These are phyloP conservation scores for Papio anubis DNA, from an alignment of 2,113 vertebrate genomes.

Conservation along the genomic window DNA sequence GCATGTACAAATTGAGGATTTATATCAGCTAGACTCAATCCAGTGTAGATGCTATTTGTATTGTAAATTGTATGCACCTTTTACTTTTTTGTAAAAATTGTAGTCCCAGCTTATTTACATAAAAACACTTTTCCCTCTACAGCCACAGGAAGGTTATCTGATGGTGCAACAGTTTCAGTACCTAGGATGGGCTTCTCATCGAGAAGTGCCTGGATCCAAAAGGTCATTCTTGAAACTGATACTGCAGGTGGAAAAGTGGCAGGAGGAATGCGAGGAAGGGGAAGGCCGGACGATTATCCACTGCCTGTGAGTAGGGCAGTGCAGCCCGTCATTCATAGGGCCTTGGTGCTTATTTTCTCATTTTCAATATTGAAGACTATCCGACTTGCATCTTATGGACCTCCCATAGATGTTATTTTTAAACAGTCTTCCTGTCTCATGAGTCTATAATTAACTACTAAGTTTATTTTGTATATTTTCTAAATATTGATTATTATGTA, in stretches of 20 bases:
- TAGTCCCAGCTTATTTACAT: background rate
- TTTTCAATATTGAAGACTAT: background rate
- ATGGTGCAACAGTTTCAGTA: constrained; percentile 99
- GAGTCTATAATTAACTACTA: background rate
- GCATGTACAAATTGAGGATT: background rate
- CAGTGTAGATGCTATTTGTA: background rate
- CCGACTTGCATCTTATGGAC: accelerated
- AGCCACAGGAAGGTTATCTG: constrained; percentile 99
- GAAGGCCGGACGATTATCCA: constrained; percentile 97
- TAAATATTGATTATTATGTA: background rate
- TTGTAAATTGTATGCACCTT: background rate
- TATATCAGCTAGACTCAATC: background rate
- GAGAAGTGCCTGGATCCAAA: constrained; percentile 97
- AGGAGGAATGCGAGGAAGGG: constrained; percentile 98
- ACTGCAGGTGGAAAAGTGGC: constrained; percentile 99
- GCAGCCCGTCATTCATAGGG: accelerated
- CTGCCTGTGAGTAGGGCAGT: constrained; percentile 91
- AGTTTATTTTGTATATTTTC: background rate
- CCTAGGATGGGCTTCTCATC: constrained; percentile 95
- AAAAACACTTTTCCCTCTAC: constrained; percentile 29
- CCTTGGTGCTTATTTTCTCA: background rate
- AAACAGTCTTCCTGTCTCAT: background rate
- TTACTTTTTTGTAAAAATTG: background rate
- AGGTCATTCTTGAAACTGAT: constrained; percentile 98
- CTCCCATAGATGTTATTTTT: background rate